These are phyloP conservation scores for Loriculus beryllinus DNA, from an alignment of 2,797 vertebrate species.

Conservation along the genomic window DNA sequence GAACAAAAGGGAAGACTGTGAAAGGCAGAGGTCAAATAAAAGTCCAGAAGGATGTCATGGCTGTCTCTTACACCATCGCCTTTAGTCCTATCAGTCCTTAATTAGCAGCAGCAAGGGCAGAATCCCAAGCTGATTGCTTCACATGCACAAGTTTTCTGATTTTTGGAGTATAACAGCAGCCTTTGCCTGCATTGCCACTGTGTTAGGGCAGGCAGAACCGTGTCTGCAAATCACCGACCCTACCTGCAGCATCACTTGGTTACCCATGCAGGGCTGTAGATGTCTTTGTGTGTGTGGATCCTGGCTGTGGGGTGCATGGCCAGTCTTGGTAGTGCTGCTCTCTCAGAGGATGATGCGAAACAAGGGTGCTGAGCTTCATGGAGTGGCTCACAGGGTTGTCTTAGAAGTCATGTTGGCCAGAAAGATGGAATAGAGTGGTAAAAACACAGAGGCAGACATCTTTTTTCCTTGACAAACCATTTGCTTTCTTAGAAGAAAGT, in stretches of 20 bases:
- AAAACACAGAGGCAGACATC: neutral
- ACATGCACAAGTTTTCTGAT: neutral
- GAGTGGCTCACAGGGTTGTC: neutral
- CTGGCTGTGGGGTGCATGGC: rapidly evolving
- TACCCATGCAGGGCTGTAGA: neutral
- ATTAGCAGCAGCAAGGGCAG: neutral
- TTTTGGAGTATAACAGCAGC: neutral
- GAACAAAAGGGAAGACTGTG: neutral
- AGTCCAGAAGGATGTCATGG: neutral
- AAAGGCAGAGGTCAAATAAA: constrained; percentile 19
- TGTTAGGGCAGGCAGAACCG: rapidly evolving
- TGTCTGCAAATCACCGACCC: rapidly evolving
- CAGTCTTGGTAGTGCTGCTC: neutral
- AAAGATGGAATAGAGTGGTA: neutral
- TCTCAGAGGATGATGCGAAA: neutral
- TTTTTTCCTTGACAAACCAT: neutral
- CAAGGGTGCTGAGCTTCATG: neutral
- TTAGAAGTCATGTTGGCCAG: neutral
- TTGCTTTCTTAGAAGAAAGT: neutral
- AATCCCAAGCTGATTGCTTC: neutral
- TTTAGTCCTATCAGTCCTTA: neutral
- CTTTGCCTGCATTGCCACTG: neutral
- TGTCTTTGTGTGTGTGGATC: rapidly evolving
- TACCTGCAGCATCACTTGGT: neutral
- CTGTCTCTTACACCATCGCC: neutral